phyloP scores from a whole-genome alignment of 2,797 vertebrate genomes.

The Mormyrus proboscirostris region DNA sequence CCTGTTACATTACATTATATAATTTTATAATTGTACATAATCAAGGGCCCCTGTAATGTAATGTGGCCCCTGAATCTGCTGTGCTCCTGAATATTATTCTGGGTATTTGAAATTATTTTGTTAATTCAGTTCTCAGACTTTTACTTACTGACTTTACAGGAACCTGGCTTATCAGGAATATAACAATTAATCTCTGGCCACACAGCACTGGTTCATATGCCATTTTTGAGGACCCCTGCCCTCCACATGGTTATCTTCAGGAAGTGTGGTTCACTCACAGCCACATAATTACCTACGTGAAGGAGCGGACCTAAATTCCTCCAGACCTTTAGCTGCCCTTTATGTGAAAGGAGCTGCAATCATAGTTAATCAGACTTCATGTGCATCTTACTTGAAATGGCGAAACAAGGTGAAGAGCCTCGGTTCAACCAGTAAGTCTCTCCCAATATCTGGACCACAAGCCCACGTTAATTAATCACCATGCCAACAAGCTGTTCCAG shows the following conservation, averaged over 20 bases:
- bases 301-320: neutral
- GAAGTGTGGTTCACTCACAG: neutral
- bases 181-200: neutral
- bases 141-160: neutral
- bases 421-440: neutral
- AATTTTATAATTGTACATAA: neutral
- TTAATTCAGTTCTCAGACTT: neutral
- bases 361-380: neutral
- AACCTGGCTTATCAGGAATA: neutral
- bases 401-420: neutral
- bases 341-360: neutral
- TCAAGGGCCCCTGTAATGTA: neutral
- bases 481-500: neutral
- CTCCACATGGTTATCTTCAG: neutral
- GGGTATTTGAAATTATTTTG: neutral
- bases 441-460: neutral
- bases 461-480: neutral
- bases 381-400: neutral
- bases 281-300: neutral
- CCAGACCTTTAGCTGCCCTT: neutral
- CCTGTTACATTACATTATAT: neutral
- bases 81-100: neutral
- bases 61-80: neutral
- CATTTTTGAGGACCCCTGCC: neutral
- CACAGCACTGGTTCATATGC: neutral